Evolutionary conservation across 2,888 invertebrate genomes (phyloP), one percentile per base, ranked within the genome.

Genomic region (Philaethria dido): DNA sequence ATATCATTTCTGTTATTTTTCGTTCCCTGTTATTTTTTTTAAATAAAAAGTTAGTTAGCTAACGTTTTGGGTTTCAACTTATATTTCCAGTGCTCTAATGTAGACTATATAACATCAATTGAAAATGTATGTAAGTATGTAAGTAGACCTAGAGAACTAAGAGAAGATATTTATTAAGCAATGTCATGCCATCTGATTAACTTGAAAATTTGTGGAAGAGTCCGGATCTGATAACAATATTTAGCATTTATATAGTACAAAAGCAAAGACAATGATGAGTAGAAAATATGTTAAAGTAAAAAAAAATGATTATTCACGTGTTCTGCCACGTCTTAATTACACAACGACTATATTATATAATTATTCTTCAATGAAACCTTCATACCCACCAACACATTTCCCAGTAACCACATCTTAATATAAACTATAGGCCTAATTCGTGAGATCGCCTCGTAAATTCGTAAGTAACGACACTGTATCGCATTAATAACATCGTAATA

Each of bases 401-500:
- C 29, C 39, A 48, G 42, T 29, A 33, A 42, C 60, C 47, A 20
- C 25, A 66, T 70, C 29, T 39, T 63, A 60, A 62, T 65, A 62
- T 62, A 62, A 33, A 60, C 60, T 48, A 60, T 62, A 68, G 50
- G 63, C 66, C 63, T 66, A 68, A 66, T 70, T 68, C 68, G 50
- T 55, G 65, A 64, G 69, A 66, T 68, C 62, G 25, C 55, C 54
- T 70, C 70, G 63, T 70, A 66, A 70, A 70, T 61, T 66, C 61
- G 64, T 64, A 64, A 67, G 65, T 70, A 63, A 69, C 64, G 68
- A 70, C 62, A 68, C 63, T 66, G 55, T 66, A 68, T 44, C 66
- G 55, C 63, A 69, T 69, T 70, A 68, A 63, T 67, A 65, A 48
- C 62, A 67, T 67, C 66, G 64, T 69, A 66, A 66, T 62, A 65